These are phyloP conservation scores for Squalus acanthias DNA, from an alignment of 2,797 vertebrate genomes.

Conservation along the genomic window DNA sequence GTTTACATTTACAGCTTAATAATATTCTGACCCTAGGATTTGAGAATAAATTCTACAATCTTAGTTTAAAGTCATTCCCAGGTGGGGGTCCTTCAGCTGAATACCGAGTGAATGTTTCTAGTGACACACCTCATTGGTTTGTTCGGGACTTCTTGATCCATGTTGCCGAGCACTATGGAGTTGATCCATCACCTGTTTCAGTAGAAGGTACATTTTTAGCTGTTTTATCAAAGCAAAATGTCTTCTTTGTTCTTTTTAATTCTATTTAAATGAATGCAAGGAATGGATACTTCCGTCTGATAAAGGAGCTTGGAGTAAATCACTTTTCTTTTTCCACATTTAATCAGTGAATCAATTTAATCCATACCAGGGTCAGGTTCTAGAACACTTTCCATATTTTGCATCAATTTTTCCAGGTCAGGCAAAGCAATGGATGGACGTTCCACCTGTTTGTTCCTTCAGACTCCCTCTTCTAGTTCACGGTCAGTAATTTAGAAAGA, in stretches of 20 bases:
- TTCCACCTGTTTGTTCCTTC: not conserved
- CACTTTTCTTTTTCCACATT: not conserved
- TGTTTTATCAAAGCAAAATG: conserved; percentile 15
- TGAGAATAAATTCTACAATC: conserved; percentile 69
- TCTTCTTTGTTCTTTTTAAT: not conserved
- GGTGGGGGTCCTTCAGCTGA: conserved; percentile 44
- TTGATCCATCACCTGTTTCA: conserved; percentile 45
- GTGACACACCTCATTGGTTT: conserved; percentile 75
- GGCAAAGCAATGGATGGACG: not conserved
- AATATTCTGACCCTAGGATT: conserved; percentile 61
- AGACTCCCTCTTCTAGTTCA: not conserved
- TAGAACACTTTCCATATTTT: not conserved
- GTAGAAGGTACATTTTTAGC: conserved; percentile 58
- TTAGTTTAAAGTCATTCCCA: conserved; percentile 44
- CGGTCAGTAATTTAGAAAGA: not conserved
- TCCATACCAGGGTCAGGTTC: no score
- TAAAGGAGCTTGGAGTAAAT: not conserved
- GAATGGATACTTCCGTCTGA: not conserved
- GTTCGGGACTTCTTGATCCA: conserved; percentile 66
- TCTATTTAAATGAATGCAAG: not conserved
- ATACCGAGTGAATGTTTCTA: conserved; percentile 67
- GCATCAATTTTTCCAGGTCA: not conserved
- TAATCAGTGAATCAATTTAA: conserved; percentile 8
- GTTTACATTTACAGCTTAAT: conserved; percentile 51
- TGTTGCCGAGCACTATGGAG: conserved; percentile 54